Evolutionary conservation across 2,888 invertebrate genomes (phyloP).

Genomic region (Gari tellinella): DNA sequence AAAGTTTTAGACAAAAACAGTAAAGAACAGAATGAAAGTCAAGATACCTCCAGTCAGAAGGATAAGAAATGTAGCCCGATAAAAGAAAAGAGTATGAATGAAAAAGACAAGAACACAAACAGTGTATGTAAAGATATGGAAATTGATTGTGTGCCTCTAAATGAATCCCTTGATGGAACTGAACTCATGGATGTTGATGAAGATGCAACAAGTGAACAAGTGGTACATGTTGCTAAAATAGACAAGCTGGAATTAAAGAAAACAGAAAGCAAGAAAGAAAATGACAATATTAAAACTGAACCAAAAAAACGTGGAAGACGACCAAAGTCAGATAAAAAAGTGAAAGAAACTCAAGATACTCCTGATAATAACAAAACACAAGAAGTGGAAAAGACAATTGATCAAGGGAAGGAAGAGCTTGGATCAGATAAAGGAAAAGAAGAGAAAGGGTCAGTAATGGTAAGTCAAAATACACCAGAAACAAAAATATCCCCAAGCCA

Average conservation of each 20-base stretch:
- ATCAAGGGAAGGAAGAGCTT: neutral
- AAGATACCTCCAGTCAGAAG: neutral
- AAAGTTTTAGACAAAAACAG: neutral
- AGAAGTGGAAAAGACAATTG: neutral
- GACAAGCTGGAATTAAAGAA: neutral
- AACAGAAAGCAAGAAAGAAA: neutral
- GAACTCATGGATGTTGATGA: constrained; percentile 1
- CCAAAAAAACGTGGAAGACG: neutral
- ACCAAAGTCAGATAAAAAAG: neutral
- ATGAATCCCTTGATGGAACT: neutral
- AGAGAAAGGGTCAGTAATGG: neutral
- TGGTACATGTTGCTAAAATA: neutral
- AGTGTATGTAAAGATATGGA: neutral
- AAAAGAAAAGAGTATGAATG: constrained; percentile 1
- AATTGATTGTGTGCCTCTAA: neutral
- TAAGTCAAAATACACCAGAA: constrained; percentile 68
- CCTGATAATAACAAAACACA: neutral
- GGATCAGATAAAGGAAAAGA: too few species aligned
- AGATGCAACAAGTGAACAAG: constrained; percentile 3
- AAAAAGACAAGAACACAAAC: neutral
- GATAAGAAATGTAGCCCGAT: neutral
- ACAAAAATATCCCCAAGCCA: constrained; percentile 43
- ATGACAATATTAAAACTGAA: neutral
- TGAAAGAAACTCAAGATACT: neutral
- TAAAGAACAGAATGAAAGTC: neutral